A percentile compares a stretch with the other conserved stretches of the same genome.
phyloP scores from a whole-genome alignment of 2,113 vertebrate species.

The Cebus imitator region DNA sequence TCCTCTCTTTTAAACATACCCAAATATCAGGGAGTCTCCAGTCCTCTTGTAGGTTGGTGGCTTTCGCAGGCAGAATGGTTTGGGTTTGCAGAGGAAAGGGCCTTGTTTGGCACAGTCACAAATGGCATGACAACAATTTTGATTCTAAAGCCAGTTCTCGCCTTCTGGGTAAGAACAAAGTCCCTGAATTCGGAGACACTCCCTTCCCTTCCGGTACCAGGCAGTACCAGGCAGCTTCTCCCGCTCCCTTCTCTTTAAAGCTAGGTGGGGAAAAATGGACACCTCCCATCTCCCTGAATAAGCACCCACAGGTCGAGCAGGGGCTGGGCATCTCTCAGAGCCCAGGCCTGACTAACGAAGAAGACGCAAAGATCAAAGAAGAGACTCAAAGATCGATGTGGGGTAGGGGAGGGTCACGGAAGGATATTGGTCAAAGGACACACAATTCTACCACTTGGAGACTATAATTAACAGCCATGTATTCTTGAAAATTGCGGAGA shows the following conservation, averaged over 20 bases:
- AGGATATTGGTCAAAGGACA: not conserved
- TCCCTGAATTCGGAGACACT: not conserved
- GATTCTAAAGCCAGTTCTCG: not conserved
- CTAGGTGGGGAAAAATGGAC: not conserved
- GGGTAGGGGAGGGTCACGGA: too few species aligned
- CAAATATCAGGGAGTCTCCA: conserved; percentile 30
- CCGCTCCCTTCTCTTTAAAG: not conserved
- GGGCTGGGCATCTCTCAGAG: not conserved
- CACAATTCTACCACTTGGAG: not conserved
- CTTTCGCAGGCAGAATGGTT: conserved; percentile 19
- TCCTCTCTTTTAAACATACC: conserved; percentile 31
- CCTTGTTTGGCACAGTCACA: conserved; percentile 49
- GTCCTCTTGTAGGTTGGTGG: conserved; percentile 1
- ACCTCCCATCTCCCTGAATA: not conserved
- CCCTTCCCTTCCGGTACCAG: not conserved
- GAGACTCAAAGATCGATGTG: not conserved
- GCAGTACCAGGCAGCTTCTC: not conserved
- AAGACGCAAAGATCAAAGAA: not conserved
- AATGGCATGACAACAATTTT: not conserved
- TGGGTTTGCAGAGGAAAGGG: conserved; percentile 40
- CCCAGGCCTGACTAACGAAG: not conserved
- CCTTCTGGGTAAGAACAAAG: not conserved
- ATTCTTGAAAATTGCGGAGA: not conserved
- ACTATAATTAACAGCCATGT: not conserved
- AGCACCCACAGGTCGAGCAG: not conserved